A percentile compares a stretch with the other conserved stretches of the same genome.
These are phyloP conservation scores for Mystacides longicornis DNA, from an alignment of 2,888 invertebrate species.

Conservation along the genomic window DNA sequence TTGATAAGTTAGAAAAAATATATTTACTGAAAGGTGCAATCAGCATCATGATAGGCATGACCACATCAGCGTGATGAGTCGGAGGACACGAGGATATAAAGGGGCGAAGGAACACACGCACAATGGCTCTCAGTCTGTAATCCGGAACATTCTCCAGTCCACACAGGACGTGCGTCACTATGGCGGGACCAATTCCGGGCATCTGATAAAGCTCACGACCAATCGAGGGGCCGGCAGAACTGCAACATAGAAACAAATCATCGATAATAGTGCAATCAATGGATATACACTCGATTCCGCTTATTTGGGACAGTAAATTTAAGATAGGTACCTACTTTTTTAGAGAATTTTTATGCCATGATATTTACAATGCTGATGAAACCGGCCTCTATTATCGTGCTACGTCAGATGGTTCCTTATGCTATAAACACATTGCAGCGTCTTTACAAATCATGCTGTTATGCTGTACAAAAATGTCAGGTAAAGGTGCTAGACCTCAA, in stretches of 20 bases:
- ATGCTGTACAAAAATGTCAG: too few species aligned
- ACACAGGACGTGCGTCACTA: conserved; percentile 64
- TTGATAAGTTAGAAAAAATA: too few species aligned
- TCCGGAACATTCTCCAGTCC: conserved; percentile 72
- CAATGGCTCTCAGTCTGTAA: conserved; percentile 73
- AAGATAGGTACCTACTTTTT: too few species aligned
- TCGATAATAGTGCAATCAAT: background rate
- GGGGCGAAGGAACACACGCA: conserved; percentile 78
- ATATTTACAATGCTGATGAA: background rate
- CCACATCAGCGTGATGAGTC: conserved; percentile 65
- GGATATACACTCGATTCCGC: too few species aligned
- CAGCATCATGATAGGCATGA: conserved; percentile 72
- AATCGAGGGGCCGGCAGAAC: conserved; percentile 67
- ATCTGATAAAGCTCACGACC: conserved; percentile 79
- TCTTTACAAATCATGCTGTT: too few species aligned
- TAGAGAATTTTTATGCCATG: background rate
- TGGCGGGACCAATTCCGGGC: conserved; percentile 65
- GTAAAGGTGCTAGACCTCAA: too few species aligned
- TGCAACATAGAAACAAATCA: background rate
- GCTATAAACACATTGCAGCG: too few species aligned
- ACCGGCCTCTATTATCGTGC: background rate
- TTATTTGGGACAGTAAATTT: too few species aligned
- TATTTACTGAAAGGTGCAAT: conserved; percentile 73
- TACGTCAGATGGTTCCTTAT: too few species aligned
- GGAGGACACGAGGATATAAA: conserved; percentile 82